Evolutionary conservation across 2,113 vertebrate species (phyloP), one percentile per base, ranked within the genome.

Genomic region (Pagrus major): DNA sequence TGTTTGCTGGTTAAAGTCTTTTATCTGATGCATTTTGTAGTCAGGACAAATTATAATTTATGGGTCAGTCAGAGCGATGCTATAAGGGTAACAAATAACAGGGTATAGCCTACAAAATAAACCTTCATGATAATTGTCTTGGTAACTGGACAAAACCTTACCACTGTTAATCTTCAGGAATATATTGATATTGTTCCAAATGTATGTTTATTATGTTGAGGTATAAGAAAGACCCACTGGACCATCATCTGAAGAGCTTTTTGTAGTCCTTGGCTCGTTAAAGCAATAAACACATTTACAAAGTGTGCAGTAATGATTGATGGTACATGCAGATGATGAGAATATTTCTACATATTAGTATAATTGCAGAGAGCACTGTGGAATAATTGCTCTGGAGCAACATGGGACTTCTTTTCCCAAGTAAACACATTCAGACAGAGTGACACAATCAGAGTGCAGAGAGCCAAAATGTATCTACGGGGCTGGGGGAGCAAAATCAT

Each of bases 341-440:
- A 76, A 78, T 85, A 78, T 80, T 76, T 85, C 55, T 70, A 41
- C 59, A 78, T 83, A 61, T 80, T 75, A 60, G 55, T 70, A 69
- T 86, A 80, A 81, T 86, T 83, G 79, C 76, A 85, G 39, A 71
- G 31, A 41, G n/a, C 76, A 67, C 42, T 74, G 78, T 76, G 76
- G 76, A 86, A 71, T 78, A 82, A 82, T 84, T 76, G 66, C 79
- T 49, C 23, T 15, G 14, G 18, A 67, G 73, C 73, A 84, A 10
- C 75, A 47, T 51, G 83, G 63, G 61, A 76, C 35, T 8, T 58
- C 56, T 82, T 71, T 54, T 64, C 35, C 54, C 42, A 41, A 16
- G 20, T 52, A 86, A 67, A 60, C 56, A 41, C 69, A 55, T 23
- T 65, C 58, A 83, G 49, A 47, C 15, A 27, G 56, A 81, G 2